These are phyloP conservation scores for Nycteola revayana DNA, from an alignment of 2,888 invertebrate genomes.

Conservation along the genomic window DNA sequence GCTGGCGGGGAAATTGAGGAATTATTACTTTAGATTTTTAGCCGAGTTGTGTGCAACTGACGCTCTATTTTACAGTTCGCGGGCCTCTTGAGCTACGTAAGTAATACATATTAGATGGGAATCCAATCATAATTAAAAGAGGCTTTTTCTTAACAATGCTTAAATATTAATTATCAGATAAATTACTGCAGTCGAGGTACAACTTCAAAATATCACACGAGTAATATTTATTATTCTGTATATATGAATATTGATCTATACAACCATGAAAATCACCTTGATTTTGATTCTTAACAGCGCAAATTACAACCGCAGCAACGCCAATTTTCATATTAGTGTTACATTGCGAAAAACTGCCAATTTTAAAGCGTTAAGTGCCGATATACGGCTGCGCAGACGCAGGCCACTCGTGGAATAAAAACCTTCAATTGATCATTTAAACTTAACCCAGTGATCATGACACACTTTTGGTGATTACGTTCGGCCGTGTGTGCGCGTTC, in stretches of 20 bases:
- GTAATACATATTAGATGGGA: conserved; percentile 8
- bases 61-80: too few relatives aligned
- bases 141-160: too few relatives aligned
- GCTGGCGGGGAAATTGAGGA: too few relatives aligned
- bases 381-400: neutral
- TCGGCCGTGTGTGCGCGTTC: conserved; percentile 50
- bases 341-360: conserved; percentile 28
- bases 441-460: conserved; percentile 82
- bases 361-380: neutral
- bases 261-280: conserved; percentile 20
- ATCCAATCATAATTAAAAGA: conserved; percentile 19
- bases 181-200: too few relatives aligned
- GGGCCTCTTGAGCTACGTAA: conserved; percentile 18
- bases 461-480: conserved; percentile 76
- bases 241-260: conserved; percentile 1
- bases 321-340: conserved; percentile 25
- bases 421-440: conserved; percentile 59
- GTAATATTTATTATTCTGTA: too few relatives aligned
- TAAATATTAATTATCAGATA: too few relatives aligned
- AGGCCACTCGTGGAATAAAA: conserved; percentile 15
- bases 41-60: too few relatives aligned
- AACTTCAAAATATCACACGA: too few relatives aligned
- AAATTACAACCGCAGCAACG: conserved; percentile 8
- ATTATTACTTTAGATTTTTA: too few relatives aligned
- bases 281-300: conserved; percentile 23